Base-by-base conservation (phyloP, 2,888 invertebrate species). In the Zygaena filipendulae region DNA sequence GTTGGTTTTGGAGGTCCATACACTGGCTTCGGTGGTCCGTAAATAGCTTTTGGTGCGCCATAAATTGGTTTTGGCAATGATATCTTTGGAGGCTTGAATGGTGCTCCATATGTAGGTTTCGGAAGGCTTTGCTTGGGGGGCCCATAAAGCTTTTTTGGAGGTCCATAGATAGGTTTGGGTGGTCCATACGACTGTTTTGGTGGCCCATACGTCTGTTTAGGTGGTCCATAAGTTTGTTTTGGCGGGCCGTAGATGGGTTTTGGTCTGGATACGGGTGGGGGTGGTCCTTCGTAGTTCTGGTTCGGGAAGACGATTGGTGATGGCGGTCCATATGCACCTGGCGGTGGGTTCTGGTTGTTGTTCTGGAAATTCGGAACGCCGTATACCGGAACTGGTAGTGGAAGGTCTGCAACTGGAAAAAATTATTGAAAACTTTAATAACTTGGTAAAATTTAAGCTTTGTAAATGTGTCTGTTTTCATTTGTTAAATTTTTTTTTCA, bases 321-420 rank as follows among this genome's bases (percentile, higher is more conserved):
- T 0, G 85, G 84, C 1, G 79, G 68, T 0, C 82, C 82, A 43
- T 82, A 82, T 0, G 75, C 62, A 5, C 74, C 60, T 0, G 71
- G 63, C 0, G 77, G 77, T 0, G 71, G 41, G 1, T 64, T 58
- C 52, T 49, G 54, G 30, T 63, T 68, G 38, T 60, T 63, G 3
- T 58, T 49, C 5, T 72, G 67, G 23, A 66, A 55, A 35, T 82
- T 75, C 3, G 85, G 85, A 0, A 81, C 82, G 29, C 85, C 85
- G 48, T 85, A 85, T 0, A 85, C 72, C 10, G 84, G 84, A 2
- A 79, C 66, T 2, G 84, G 84, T 8, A 71, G 59, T 8, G 47
- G 60, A 2, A 59, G 33, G 32, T 81, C 82, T 59, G 70, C 49
- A 64, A 82, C 70, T 58, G 40, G 35, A 11, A 37, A 23, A 18